These are phyloP conservation scores for Macaria liturata DNA, from an alignment of 2,888 invertebrate genomes.

Conservation along the genomic window DNA sequence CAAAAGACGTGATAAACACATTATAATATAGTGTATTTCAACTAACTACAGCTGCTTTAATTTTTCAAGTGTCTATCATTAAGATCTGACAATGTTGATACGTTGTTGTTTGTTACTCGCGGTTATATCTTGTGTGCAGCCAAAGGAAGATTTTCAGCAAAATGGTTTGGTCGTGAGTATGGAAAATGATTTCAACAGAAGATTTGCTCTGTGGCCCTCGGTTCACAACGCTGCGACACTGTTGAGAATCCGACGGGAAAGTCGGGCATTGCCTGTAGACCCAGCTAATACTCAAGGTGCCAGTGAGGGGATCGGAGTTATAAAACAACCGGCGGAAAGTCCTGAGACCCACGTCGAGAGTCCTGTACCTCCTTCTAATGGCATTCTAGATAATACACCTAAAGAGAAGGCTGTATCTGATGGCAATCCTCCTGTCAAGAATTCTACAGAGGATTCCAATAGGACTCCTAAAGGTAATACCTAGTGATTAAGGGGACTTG, in stretches of 20 bases:
- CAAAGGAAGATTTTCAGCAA: slow-evolving; percentile 39
- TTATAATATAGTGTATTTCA: neutral
- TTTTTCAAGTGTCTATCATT: no score
- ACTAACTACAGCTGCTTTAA: neutral
- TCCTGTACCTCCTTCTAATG: neutral
- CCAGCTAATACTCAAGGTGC: slow-evolving; percentile 23
- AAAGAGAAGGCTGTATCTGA: neutral
- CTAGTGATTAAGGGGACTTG: no score
- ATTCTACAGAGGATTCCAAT: slow-evolving; percentile 6
- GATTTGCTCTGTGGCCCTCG: slow-evolving; percentile 63
- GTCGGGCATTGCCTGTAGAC: slow-evolving; percentile 18
- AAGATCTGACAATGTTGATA: slow-evolving; percentile 44
- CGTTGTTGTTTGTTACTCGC: slow-evolving; percentile 54
- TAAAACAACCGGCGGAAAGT: neutral
- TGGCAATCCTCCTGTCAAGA: neutral
- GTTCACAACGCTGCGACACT: slow-evolving; percentile 54
- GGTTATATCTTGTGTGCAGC: slow-evolving; percentile 52
- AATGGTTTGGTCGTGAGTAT: slow-evolving; percentile 30
- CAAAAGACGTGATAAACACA: slow-evolving; percentile 10
- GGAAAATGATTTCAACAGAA: slow-evolving; percentile 44
- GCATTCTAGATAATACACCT: neutral
- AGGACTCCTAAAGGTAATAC: slow-evolving; percentile 17
- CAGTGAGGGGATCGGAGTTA: slow-evolving; percentile 42
- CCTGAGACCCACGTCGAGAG: no score
- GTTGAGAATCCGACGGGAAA: slow-evolving; percentile 47